Evolutionary conservation across 2,113 vertebrate genomes (phyloP).

Genomic region (Equus quagga): DNA sequence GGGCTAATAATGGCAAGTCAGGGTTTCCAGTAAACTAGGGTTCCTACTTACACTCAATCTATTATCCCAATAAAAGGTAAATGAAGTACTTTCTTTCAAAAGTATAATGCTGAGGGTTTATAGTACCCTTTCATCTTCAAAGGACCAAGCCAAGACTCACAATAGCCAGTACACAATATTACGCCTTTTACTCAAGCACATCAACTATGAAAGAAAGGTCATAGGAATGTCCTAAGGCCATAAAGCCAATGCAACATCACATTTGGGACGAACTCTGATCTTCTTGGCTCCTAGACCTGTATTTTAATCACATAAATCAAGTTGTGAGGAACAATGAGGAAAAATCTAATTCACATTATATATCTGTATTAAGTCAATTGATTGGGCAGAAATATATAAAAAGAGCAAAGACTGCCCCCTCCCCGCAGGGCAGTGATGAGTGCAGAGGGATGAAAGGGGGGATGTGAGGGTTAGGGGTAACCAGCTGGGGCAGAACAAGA

Average conservation of each 20-base stretch:
- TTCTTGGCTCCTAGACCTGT: conserved; percentile 48
- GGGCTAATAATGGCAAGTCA: conserved; percentile 45
- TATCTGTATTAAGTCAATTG: conserved; percentile 64
- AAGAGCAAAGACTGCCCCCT: conserved; percentile 12
- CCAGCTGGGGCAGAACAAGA: not conserved
- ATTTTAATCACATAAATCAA: conserved; percentile 64
- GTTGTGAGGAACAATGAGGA: conserved; percentile 38
- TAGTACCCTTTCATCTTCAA: conserved; percentile 73
- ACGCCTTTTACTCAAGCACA: conserved; percentile 50
- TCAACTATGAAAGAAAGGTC: conserved; percentile 63
- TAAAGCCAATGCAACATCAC: conserved; percentile 38
- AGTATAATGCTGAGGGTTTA: conserved; percentile 58
- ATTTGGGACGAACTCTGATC: conserved; percentile 56
- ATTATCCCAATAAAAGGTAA: conserved; percentile 64
- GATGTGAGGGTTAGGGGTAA: not conserved
- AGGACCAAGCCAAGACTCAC: conserved; percentile 50
- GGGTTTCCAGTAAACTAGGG: conserved; percentile 44
- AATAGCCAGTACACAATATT: conserved; percentile 55
- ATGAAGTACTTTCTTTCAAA: conserved; percentile 70
- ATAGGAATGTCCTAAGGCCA: conserved; percentile 39
- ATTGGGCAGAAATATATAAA: conserved; percentile 63
- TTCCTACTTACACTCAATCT: conserved; percentile 39
- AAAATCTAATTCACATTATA: conserved; percentile 64
- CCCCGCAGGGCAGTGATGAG: not conserved
- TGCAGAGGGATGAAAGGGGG: not conserved